A percentile compares a stretch with the other conserved stretches of the same genome.
These are phyloP conservation scores for Troides aeacus DNA, from an alignment of 2,888 invertebrate species.

Conservation along the genomic window DNA sequence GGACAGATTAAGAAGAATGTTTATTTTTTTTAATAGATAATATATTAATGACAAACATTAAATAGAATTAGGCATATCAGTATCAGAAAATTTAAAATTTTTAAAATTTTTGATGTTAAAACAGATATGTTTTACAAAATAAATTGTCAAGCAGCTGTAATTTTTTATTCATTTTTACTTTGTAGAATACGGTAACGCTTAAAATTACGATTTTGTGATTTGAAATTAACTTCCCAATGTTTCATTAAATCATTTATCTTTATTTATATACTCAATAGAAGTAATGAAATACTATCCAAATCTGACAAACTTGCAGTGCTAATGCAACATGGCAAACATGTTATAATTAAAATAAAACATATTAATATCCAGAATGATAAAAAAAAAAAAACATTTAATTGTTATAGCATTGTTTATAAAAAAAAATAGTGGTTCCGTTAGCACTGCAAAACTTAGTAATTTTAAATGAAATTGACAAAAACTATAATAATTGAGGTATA, in stretches of 20 bases:
- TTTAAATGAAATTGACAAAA: conserved; percentile 9
- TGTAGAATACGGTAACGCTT: too few relatives aligned
- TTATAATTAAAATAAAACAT: neutral
- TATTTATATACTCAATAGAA: conserved; percentile 27
- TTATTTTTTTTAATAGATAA: neutral
- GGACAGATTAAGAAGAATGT: neutral
- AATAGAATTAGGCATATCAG: conserved; percentile 24
- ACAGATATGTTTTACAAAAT: neutral
- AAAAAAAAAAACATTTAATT: too few relatives aligned
- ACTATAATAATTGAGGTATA: conserved; percentile 19
- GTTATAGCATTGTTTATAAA: too few relatives aligned
- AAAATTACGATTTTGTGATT: too few relatives aligned
- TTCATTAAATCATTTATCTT: too few relatives aligned
- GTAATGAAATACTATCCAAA: conserved; percentile 19
- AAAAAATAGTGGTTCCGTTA: conserved; percentile 13
- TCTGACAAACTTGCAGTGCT: conserved; percentile 29
- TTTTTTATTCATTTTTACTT: too few relatives aligned
- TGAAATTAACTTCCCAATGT: too few relatives aligned
- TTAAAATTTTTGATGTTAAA: neutral
- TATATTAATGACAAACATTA: conserved; percentile 1
- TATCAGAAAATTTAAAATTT: conserved; percentile 1
- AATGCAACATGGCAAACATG: conserved; percentile 1
- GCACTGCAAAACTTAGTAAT: conserved; percentile 25
- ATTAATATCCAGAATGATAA: neutral
- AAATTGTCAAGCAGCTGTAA: neutral